Conservation (phyloP, 2,797 vertebrate genomes). For the Echeneis naucrates region DNA sequence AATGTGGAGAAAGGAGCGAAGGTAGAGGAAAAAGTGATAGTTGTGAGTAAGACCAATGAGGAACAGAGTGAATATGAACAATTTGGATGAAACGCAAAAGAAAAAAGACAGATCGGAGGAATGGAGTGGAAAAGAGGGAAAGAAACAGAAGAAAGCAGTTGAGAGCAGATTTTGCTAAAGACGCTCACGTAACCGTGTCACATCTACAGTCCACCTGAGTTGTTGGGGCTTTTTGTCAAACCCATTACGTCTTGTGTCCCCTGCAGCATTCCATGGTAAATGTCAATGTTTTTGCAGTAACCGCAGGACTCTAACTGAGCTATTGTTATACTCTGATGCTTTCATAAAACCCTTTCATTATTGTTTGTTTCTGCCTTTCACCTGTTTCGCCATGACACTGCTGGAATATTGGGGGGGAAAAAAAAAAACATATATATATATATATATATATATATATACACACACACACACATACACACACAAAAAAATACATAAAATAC, state of each 20-base stretch:
- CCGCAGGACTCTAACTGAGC: conserved; percentile 48
- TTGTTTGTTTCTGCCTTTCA: conserved; percentile 10
- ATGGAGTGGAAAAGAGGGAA: background rate
- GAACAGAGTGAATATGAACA: background rate
- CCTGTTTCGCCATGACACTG: conserved; percentile 24
- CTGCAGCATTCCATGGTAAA: conserved; percentile 65
- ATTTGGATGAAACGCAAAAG: too few species aligned
- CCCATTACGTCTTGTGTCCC: conserved; percentile 59
- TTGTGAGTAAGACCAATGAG: too few species aligned
- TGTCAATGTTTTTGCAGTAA: conserved; percentile 65
- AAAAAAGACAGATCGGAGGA: conserved; percentile 1
- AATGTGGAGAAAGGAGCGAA: background rate
- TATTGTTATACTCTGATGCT: conserved; percentile 43
- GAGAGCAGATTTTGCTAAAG: conserved; percentile 48
- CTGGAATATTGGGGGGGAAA: conserved; percentile 23
- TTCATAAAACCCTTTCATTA: conserved; percentile 30
- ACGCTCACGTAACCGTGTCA: conserved; percentile 47
- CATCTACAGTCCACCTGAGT: conserved; percentile 56
- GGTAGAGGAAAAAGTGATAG: background rate
- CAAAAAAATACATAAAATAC: conserved; percentile 17
- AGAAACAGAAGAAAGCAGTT: conserved; percentile 31
- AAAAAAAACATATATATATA: too few species aligned
- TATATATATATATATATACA: too few species aligned
- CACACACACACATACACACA: too few species aligned
- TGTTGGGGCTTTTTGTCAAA: conserved; percentile 53